Conservation (phyloP, 64 coral and sea anemone species). For the Orbicella faveolata region DNA sequence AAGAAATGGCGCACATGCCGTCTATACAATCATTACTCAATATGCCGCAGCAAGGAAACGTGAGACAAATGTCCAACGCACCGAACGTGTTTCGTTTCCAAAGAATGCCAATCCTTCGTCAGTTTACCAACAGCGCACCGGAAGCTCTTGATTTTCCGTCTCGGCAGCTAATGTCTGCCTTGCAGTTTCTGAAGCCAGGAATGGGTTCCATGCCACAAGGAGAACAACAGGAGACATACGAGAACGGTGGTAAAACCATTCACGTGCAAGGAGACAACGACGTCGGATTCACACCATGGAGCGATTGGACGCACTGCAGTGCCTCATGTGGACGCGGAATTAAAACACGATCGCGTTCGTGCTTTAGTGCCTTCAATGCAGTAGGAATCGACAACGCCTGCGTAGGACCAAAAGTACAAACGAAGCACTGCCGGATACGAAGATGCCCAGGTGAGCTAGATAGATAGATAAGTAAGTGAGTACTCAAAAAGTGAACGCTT, state of each 20-base stretch:
- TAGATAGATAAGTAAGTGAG: too few relatives aligned
- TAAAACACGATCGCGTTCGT: slow-evolving; percentile 19
- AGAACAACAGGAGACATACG: background rate
- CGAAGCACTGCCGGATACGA: background rate
- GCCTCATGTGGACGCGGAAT: slow-evolving; percentile 31
- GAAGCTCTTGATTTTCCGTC: background rate
- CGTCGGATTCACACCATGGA: slow-evolving; percentile 28
- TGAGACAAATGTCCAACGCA: background rate
- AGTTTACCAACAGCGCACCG: background rate
- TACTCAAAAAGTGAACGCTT: too few relatives aligned
- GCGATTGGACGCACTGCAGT: slow-evolving; percentile 33
- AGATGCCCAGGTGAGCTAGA: background rate
- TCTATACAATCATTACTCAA: slow-evolving; percentile 8
- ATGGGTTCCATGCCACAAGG: background rate
- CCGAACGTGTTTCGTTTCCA: background rate
- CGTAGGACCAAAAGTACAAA: slow-evolving; percentile 13
- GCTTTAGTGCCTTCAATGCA: background rate
- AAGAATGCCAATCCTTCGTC: background rate
- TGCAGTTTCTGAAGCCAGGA: background rate
- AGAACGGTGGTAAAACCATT: slow-evolving; percentile 6
- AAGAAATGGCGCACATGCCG: background rate
- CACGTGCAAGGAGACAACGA: background rate
- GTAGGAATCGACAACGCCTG: background rate
- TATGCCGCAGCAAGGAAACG: background rate
- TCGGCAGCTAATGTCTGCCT: background rate